These are phyloP conservation scores for Mareca strepera DNA, from an alignment of 2,797 vertebrate species.

Conservation along the genomic window DNA sequence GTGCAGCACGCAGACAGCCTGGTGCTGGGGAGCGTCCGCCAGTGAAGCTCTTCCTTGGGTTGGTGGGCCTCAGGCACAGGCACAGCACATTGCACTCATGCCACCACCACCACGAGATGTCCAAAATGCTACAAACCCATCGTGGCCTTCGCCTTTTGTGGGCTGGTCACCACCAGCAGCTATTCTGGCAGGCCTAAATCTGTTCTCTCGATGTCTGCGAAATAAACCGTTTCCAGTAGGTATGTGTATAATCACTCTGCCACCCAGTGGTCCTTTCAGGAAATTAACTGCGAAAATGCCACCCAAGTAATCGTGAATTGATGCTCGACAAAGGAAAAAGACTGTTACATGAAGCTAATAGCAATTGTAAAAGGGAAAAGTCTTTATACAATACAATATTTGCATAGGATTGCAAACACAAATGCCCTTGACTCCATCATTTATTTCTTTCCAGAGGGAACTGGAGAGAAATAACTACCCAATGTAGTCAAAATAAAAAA, in stretches of 20 bases:
- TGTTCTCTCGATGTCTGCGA: fast-evolving
- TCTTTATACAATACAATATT: neutral
- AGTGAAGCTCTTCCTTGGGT: fast-evolving
- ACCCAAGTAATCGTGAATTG: neutral
- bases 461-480: neutral
- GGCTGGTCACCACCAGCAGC: neutral
- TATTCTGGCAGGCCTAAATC: fast-evolving
- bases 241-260: constrained; percentile 13
- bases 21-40: fast-evolving
- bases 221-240: neutral
- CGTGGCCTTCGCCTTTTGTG: neutral
- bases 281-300: neutral
- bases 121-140: fast-evolving
- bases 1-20: neutral
- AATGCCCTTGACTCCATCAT: neutral
- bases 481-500: neutral
- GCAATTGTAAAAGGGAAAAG: neutral
- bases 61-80: neutral
- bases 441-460: neutral
- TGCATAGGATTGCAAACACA: neutral
- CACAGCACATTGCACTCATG: fast-evolving
- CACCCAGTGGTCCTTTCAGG: constrained; percentile 44
- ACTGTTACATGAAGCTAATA: neutral
- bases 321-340: neutral
- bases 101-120: fast-evolving